Evolutionary conservation across 2,113 vertebrate genomes (phyloP), one percentile per base, ranked within the genome.

Genomic region (Dipodomys merriami): DNA sequence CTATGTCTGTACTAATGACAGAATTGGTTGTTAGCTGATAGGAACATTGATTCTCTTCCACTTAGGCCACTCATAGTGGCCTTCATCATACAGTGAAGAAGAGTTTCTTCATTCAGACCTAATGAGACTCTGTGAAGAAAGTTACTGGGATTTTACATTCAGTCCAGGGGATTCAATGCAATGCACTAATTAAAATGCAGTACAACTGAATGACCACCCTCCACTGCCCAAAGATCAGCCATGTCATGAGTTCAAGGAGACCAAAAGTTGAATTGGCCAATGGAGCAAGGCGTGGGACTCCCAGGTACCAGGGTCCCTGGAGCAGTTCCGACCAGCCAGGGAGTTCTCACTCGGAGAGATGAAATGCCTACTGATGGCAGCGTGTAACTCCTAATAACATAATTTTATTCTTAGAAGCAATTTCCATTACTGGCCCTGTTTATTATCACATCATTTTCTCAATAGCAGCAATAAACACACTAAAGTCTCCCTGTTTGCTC

Each of bases 401-500:
- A 72, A 91, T 94, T 95, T 96, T 93, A 93, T 95, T 95, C 96
- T 95, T 88, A 95, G 96, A 95, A 95, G 96, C 90, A 79, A 96
- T 95, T 95, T 96, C 95, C 94, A 95, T 95, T 95, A 95, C 94
- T 5, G 3, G 94, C 87, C 94, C 96, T 95, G 94, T 96, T 96
- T 95, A 96, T 96, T 94, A 95, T 95, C 96, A 95, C 93, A 96
- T 96, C 95, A 95, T 96, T 97, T 97, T 96, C 95, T 96, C 96
- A 95, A 90, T 77, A 94, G 96, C 64, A 33, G 96, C 96, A 90
- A 96, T 96, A 95, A 96, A 96, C 94, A 95, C 87, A 72, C 91
- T 96, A 90, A 94, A 94, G 87, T 91, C 93, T 93, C 93, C 91
- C 95, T 83, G 90, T 86, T 95, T 87, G 81, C 91, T 80, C 87